Evolutionary conservation across 2,797 vertebrate genomes (phyloP), one percentile per base, ranked within the genome.

Genomic region (Acipenser ruthenus): DNA sequence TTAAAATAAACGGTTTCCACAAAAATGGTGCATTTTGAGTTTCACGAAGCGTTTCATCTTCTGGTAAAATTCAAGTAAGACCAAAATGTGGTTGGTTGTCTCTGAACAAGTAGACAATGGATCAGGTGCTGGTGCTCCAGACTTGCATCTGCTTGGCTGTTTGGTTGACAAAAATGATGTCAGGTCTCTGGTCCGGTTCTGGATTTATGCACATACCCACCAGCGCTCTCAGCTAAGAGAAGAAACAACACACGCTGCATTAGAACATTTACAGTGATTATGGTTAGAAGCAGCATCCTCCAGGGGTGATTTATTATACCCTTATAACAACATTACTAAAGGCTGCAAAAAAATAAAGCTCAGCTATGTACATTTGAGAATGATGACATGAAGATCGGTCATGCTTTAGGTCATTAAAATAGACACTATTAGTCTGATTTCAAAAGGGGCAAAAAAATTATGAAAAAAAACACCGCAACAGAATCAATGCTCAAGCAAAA

Each of bases 141-240:
- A 91, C 78, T 6, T 95, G 92, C 94, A 96, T 96, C 80, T 96
- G 94, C 79, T 87, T 92, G 63, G 93, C 87, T 6, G 92, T 80
- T 79, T 95, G 94, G 84, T 94, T 92, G 83, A 97, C 92, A 3
- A 93, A 96, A 0, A 86, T 80, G 13, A 95, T 91, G 84, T 97
- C 95, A 0, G 95, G 95, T 60, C 95, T 84, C 50, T 93, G 92
- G 52, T 88, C 87, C 0, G 95, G 94, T 15, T 95, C 92, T 0
- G 94, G 90, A 79, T 91, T 93, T 74, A 97, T 97, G 81, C 95
- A 97, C 91, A 90, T 94, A 78, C 92, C 87, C 64, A 97, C 94
- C 86, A 97, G 83, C 72, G 94, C 90, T 71, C 93, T 84, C 66
- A 97, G 78, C 95, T 97, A 84, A 15, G 75, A 73, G 13, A 75